A percentile compares a stretch with the other conserved stretches of the same genome.
phyloP scores from a whole-genome alignment of 2,797 vertebrate genomes.

The Selene dorsalis region DNA sequence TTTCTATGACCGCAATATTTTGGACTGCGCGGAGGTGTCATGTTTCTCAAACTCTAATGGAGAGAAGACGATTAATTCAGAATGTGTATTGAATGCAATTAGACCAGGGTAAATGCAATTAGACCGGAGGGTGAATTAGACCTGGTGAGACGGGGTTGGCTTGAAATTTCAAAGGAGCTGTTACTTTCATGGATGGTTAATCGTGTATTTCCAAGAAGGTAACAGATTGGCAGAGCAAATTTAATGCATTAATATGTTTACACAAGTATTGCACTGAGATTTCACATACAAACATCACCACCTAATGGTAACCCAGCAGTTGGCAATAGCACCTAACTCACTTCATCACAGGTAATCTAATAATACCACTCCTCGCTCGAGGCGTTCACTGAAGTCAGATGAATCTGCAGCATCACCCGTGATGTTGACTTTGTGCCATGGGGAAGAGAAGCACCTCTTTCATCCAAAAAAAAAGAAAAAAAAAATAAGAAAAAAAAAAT shows the following conservation, averaged over 20 bases:
- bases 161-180: conserved; percentile 47
- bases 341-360: conserved; percentile 60
- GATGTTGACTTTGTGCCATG: conserved; percentile 31
- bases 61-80: conserved; percentile 51
- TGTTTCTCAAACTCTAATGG: conserved; percentile 18
- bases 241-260: not conserved
- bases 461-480: conserved; percentile 1
- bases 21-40: not conserved
- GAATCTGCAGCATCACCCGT: conserved; percentile 24
- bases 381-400: conserved; percentile 48
- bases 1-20: conserved; percentile 18
- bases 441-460: conserved; percentile 33
- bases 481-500: conserved; percentile 10
- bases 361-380: conserved; percentile 38
- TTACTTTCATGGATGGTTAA: conserved; percentile 36
- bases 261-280: not conserved
- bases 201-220: conserved; percentile 20
- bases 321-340: conserved; percentile 25
- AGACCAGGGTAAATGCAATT: conserved; percentile 76
- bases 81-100: conserved; percentile 69
- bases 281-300: not conserved
- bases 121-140: conserved; percentile 47
- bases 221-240: conserved; percentile 17
- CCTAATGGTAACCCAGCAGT: conserved; percentile 2
- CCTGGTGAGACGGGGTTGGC: conserved; percentile 27